Percentiles rank a stretch among this genome's conserved stretches.
Evolutionary conservation across 2,797 vertebrate species (phyloP).

Genomic region (Arvicola amphibius): DNA sequence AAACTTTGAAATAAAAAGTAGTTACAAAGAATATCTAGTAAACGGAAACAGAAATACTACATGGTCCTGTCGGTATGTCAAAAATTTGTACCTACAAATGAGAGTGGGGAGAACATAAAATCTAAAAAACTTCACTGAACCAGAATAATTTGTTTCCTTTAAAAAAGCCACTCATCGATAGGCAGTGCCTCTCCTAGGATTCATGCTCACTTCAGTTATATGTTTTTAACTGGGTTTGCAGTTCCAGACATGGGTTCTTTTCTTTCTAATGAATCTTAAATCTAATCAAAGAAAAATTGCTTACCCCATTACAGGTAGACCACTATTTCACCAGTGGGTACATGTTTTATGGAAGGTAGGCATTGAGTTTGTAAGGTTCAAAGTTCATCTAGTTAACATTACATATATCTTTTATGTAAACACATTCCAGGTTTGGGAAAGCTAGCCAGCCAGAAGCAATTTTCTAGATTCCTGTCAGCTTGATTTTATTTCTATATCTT

Average conservation of each 20-base stretch:
- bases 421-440: not conserved
- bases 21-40: constrained; percentile 39
- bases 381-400: not conserved
- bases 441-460: not conserved
- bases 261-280: not conserved
- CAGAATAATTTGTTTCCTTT: not conserved
- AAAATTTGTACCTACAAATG: not conserved
- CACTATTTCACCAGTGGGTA: not conserved
- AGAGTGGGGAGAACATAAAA: not conserved
- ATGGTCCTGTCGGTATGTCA: not conserved
- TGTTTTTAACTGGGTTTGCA: not conserved
- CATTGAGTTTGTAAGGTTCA: not conserved
- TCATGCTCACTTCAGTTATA: not conserved
- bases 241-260: not conserved
- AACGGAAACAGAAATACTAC: not conserved
- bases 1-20: constrained; percentile 31
- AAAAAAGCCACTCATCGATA: not conserved
- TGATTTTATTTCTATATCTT: not conserved
- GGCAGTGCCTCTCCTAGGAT: not conserved
- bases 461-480: not conserved
- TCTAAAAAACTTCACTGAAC: too few relatives aligned
- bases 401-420: not conserved
- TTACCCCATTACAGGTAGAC: not conserved
- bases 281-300: not conserved
- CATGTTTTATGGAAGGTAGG: not conserved